Evolutionary conservation across 2,888 invertebrate species (phyloP).

Genomic region (Tribolium freemani): DNA sequence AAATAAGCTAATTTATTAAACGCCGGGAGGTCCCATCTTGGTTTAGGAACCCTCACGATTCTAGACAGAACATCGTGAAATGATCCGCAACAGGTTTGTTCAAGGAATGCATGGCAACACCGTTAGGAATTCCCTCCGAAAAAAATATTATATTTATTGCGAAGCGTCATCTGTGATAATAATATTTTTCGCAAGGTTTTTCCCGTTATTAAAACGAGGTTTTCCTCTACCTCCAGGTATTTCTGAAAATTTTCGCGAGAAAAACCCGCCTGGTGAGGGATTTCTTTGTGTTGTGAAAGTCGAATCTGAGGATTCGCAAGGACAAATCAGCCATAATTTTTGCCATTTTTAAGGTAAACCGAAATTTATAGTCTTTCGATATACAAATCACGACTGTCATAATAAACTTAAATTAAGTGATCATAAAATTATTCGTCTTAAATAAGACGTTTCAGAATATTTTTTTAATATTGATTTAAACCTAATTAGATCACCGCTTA

Average conservation of each 20-base stretch:
- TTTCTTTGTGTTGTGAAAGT: neutral
- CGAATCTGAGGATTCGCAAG: slow-evolving; percentile 1
- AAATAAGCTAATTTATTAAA: slow-evolving; percentile 20
- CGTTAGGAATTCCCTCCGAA: slow-evolving; percentile 17
- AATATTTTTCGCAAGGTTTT: neutral
- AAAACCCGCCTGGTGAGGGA: neutral
- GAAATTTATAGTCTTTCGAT: slow-evolving; percentile 11
- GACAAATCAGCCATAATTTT: slow-evolving; percentile 11
- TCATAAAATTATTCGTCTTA: slow-evolving; percentile 4
- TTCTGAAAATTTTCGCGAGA: neutral
- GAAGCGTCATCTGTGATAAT: neutral
- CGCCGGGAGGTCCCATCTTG: slow-evolving; percentile 11
- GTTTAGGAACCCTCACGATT: slow-evolving; percentile 13
- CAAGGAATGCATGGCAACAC: slow-evolving; percentile 14
- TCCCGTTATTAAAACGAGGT: slow-evolving; percentile 1
- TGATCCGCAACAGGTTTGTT: slow-evolving; percentile 13
- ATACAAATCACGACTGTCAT: slow-evolving; percentile 6
- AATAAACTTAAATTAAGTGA: slow-evolving; percentile 4
- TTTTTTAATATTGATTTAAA: neutral
- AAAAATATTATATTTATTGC: slow-evolving; percentile 3
- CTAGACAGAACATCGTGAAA: neutral
- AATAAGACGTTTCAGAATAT: neutral
- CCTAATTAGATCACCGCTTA: neutral
- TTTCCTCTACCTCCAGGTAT: neutral
- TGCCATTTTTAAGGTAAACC: slow-evolving; percentile 6